These are phyloP conservation scores for Epinephelus coioides DNA, from an alignment of 2,797 vertebrate species.

Conservation along the genomic window DNA sequence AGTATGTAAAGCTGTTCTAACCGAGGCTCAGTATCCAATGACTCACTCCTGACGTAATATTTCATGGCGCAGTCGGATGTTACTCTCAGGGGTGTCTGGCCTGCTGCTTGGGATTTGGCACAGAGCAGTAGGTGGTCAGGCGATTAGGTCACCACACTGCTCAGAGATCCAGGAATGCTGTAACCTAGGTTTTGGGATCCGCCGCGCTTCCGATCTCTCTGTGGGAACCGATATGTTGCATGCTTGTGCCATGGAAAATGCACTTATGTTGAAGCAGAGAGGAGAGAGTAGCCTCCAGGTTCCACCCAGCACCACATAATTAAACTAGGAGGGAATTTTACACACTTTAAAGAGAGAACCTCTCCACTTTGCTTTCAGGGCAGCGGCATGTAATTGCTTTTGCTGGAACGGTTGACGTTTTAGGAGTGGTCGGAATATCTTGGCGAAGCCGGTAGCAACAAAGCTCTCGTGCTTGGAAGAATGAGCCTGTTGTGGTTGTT, in stretches of 20 bases:
- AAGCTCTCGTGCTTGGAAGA: constrained; percentile 73
- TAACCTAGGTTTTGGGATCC: constrained; percentile 72
- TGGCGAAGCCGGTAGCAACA: constrained; percentile 76
- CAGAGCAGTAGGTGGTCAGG: constrained; percentile 76
- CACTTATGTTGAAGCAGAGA: constrained; percentile 61
- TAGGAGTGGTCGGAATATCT: constrained; percentile 83
- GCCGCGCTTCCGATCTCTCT: constrained; percentile 70
- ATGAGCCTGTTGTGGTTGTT: constrained; percentile 72
- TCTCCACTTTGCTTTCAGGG: constrained; percentile 78
- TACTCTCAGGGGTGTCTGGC: constrained; percentile 74
- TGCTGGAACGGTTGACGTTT: constrained; percentile 77
- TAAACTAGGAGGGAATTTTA: constrained; percentile 82
- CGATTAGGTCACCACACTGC: constrained; percentile 79
- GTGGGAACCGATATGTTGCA: constrained; percentile 73
- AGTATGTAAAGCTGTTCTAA: constrained; percentile 64
- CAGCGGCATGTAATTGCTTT: constrained; percentile 80
- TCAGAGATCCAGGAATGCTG: constrained; percentile 75
- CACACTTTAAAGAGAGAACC: constrained; percentile 80
- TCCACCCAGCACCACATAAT: constrained; percentile 82
- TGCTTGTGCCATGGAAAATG: constrained; percentile 75
- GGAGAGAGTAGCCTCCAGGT: constrained; percentile 72
- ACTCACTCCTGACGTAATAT: constrained; percentile 82
- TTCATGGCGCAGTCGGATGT: constrained; percentile 76
- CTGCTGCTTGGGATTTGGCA: constrained; percentile 77
- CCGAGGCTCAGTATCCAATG: constrained; percentile 62